phyloP scores from a whole-genome alignment of 2,113 vertebrate genomes.

The Caretta caretta region DNA sequence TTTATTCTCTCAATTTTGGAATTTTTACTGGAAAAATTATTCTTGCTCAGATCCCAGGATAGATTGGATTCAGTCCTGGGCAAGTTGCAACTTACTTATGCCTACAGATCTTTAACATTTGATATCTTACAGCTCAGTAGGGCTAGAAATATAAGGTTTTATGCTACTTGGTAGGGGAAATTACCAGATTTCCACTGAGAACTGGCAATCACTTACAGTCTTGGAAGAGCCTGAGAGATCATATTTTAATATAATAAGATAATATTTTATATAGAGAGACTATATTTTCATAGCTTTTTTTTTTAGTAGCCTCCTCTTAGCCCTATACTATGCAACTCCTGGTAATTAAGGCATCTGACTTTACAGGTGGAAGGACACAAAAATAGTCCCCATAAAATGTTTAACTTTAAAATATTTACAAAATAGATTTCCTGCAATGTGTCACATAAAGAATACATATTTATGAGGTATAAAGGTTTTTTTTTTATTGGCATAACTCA shows the following conservation, averaged over 20 bases:
- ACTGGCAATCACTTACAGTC: neutral
- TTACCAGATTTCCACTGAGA: neutral
- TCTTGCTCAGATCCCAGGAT: neutral
- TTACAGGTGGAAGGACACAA: neutral
- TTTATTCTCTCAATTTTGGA: neutral
- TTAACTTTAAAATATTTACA: neutral
- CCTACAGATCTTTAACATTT: rapidly evolving
- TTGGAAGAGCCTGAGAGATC: neutral
- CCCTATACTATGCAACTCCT: neutral
- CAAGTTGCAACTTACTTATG: neutral
- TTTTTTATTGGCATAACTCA: neutral
- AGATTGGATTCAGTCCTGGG: neutral
- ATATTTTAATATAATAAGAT: neutral
- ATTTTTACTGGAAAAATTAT: neutral
- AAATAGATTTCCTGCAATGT: neutral
- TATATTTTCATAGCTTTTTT: neutral
- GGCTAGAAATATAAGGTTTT: neutral
- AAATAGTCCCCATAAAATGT: neutral
- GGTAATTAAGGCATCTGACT: neutral
- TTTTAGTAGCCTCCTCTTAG: neutral
- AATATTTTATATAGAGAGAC: neutral
- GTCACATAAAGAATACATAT: neutral
- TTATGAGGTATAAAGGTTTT: neutral
- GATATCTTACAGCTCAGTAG: neutral
- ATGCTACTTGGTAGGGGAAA: neutral